Evolutionary conservation across 1,140 invertebrate species (phyloP).

Genomic region (Macrobrachium nipponense): DNA sequence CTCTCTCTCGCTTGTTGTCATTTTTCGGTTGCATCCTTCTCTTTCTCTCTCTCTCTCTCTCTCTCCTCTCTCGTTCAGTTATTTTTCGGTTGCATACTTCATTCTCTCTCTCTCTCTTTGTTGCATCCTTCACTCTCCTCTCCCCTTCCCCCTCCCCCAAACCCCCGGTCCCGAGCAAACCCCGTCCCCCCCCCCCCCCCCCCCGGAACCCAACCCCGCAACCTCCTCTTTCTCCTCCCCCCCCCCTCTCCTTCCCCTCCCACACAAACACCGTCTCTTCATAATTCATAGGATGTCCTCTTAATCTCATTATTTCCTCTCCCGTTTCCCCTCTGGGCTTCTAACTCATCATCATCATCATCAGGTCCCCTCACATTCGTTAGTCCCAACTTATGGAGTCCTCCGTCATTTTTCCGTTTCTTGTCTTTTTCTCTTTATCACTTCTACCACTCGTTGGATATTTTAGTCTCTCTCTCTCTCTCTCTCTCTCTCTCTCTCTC

Average conservation of each 20-base stretch:
- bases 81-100: background rate
- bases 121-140: background rate
- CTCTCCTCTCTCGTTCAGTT: background rate
- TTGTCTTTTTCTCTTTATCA: background rate
- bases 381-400: no score
- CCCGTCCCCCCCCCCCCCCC: background rate
- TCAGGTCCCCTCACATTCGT: no score
- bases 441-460: background rate
- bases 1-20: slow-evolving; percentile 2
- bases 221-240: background rate
- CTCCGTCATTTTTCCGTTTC: background rate
- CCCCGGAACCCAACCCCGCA: background rate
- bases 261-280: background rate
- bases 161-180: background rate
- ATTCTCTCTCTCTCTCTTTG: no score
- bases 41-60: background rate
- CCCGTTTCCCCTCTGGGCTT: background rate
- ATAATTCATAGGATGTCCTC: background rate
- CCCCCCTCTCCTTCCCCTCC: background rate
- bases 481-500: background rate
- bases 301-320: slow-evolving; percentile 8
- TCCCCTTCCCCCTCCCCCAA: background rate
- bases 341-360: no score
- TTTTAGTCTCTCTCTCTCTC: background rate
- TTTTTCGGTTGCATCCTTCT: background rate